These are phyloP conservation scores for Climacteris rufus DNA, from an alignment of 2,113 vertebrate genomes.

Conservation along the genomic window DNA sequence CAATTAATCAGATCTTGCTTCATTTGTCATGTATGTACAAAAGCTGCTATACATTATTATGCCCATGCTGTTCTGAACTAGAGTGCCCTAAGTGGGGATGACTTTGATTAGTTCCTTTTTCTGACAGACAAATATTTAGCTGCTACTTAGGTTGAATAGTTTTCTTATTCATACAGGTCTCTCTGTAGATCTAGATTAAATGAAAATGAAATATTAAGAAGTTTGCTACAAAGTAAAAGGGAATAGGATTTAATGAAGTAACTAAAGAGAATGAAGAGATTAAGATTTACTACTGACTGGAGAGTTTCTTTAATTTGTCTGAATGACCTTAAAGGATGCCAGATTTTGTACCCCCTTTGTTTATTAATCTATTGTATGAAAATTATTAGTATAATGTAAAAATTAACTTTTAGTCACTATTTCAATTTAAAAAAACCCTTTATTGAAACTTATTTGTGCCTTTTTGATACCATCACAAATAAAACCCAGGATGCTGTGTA, in stretches of 20 bases:
- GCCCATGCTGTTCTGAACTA: neutral
- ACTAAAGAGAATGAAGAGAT: neutral
- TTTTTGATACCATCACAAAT: neutral
- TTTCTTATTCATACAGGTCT: neutral
- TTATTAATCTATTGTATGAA: neutral
- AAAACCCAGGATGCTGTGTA: neutral
- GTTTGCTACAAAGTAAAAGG: neutral
- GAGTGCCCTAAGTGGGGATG: neutral
- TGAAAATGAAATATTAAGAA: neutral
- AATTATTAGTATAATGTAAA: neutral
- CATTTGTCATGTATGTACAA: conserved; percentile 31
- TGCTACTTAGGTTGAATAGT: neutral
- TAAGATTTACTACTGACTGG: neutral
- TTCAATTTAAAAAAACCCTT: neutral
- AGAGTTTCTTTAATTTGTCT: neutral
- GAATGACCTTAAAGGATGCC: neutral
- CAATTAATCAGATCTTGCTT: conserved; percentile 45
- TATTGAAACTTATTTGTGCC: neutral
- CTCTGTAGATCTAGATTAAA: neutral
- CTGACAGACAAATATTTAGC: neutral
- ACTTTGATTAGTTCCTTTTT: conserved; percentile 26
- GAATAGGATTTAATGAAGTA: neutral
- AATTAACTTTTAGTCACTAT: neutral
- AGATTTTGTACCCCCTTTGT: neutral
- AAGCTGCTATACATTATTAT: conserved; percentile 15